Percentiles rank a stretch among this genome's conserved stretches.
phyloP scores from a whole-genome alignment of 2,888 invertebrate species.

The Selenia dentaria region DNA sequence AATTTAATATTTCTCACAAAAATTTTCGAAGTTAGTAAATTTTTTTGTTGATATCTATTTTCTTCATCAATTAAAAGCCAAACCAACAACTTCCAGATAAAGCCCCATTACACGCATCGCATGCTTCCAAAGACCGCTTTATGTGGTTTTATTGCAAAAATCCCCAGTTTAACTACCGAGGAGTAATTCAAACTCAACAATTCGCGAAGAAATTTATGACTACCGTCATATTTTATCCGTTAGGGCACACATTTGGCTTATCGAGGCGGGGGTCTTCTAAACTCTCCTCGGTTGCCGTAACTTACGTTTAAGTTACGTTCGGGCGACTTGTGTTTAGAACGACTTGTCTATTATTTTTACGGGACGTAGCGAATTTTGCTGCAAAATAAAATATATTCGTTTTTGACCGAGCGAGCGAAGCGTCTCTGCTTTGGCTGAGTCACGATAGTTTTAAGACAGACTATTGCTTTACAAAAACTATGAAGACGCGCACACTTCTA shows the following conservation, averaged over 20 bases:
- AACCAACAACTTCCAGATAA: constrained; percentile 6
- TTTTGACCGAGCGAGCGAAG: too few species aligned
- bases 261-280: constrained; percentile 9
- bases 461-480: too few species aligned
- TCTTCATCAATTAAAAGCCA: background rate
- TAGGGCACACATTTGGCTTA: constrained; percentile 26
- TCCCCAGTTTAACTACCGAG: constrained; percentile 24
- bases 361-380: background rate
- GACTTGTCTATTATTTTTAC: constrained; percentile 3
- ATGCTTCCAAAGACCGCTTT: constrained; percentile 16
- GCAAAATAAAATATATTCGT: too few species aligned
- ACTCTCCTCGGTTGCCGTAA: constrained; percentile 3
- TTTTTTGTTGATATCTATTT: background rate
- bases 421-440: too few species aligned
- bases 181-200: constrained; percentile 36
- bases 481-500: too few species aligned
- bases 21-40: too few species aligned
- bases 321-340: constrained; percentile 14
- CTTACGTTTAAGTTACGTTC: constrained; percentile 4
- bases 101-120: background rate
- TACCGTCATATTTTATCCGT: constrained; percentile 34
- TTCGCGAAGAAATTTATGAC: constrained; percentile 35
- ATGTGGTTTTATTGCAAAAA: constrained; percentile 20
- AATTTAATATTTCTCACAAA: too few species aligned
- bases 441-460: too few species aligned